Conservation (phyloP, 2,888 invertebrate species). For the Hetaerina titia region DNA sequence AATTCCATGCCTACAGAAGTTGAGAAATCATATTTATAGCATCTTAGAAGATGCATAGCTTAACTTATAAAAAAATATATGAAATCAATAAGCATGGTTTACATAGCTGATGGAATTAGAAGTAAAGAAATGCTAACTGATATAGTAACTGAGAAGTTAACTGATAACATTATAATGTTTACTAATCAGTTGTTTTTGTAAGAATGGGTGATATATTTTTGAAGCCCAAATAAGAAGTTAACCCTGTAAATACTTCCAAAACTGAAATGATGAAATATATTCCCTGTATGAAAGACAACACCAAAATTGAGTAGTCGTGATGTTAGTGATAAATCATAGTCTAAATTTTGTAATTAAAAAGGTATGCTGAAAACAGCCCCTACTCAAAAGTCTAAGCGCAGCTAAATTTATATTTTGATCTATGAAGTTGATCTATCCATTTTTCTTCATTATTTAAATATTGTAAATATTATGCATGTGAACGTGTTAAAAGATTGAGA, state of each 20-base stretch:
- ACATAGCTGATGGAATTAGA: neutral
- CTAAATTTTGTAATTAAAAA: constrained; percentile 57
- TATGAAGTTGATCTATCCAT: constrained; percentile 56
- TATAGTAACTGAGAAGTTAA: neutral
- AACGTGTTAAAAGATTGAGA: constrained; percentile 51
- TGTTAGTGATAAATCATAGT: constrained; percentile 52
- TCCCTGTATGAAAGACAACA: constrained; percentile 47
- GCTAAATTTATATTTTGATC: constrained; percentile 65
- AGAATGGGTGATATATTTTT: constrained; percentile 17
- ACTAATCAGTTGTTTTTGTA: neutral
- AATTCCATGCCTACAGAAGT: neutral
- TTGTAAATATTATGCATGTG: constrained; percentile 65
- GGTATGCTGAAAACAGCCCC: constrained; percentile 40
- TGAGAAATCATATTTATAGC: neutral
- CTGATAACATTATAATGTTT: neutral
- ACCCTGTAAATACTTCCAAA: constrained; percentile 34
- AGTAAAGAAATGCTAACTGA: neutral
- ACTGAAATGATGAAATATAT: neutral
- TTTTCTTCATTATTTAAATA: constrained; percentile 62
- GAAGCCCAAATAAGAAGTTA: neutral
- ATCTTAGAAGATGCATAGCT: neutral
- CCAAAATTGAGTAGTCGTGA: constrained; percentile 56
- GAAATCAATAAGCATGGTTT: neutral
- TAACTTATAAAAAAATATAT: neutral
- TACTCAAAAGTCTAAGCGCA: constrained; percentile 56